phyloP scores from a whole-genome alignment of 1,140 invertebrate genomes.

The Argopecten irradians region DNA sequence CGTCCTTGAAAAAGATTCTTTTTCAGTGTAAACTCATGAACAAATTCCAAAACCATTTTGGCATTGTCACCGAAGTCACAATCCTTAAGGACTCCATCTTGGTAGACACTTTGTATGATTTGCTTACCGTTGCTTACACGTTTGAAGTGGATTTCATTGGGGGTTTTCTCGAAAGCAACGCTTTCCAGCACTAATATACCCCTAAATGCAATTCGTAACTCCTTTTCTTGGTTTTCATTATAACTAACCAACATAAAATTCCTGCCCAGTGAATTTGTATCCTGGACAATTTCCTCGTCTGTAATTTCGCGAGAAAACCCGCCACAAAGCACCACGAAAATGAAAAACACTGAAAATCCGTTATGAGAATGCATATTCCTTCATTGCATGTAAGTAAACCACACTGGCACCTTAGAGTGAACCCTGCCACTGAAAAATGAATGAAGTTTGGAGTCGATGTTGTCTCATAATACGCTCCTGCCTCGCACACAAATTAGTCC shows the following conservation, averaged over 20 bases:
- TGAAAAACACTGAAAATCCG: neutral
- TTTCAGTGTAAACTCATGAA: constrained; percentile 35
- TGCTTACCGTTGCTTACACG: constrained; percentile 37
- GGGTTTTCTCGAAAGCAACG: constrained; percentile 43
- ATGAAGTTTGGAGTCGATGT: neutral
- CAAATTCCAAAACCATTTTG: constrained; percentile 39
- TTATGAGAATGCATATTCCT: neutral
- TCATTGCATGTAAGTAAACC: neutral
- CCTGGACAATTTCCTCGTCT: neutral
- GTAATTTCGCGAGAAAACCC: neutral
- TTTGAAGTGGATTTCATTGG: constrained; percentile 40
- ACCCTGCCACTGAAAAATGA: neutral
- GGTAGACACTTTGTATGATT: constrained; percentile 43
- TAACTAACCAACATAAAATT: neutral
- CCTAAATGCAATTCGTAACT: constrained; percentile 47
- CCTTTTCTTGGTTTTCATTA: neutral
- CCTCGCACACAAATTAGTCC: neutral
- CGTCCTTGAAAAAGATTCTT: constrained; percentile 29
- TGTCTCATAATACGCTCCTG: neutral
- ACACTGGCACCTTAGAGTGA: neutral
- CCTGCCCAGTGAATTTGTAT: neutral
- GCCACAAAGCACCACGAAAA: neutral
- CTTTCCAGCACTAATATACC: constrained; percentile 46
- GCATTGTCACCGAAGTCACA: constrained; percentile 36
- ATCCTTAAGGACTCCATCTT: constrained; percentile 45